Conservation (phyloP, 2,797 vertebrate genomes). For the Gymnothorax javanicus region DNA sequence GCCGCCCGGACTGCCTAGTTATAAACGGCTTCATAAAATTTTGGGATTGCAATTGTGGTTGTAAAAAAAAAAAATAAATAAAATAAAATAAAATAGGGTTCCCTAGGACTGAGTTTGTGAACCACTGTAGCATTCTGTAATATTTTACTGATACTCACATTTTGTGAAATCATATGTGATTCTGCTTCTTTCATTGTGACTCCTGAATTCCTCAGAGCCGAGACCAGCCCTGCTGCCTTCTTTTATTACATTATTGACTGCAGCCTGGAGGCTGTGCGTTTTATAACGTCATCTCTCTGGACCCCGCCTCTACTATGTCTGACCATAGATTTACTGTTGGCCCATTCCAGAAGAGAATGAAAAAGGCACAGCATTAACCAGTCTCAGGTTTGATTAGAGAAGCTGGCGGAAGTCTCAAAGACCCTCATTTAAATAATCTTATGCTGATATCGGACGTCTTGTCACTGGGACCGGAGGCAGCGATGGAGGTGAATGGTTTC, state of each 20-base stretch:
- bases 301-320: slow-evolving; percentile 45
- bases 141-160: slow-evolving; percentile 56
- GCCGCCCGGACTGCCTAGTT: no score
- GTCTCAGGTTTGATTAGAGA: slow-evolving; percentile 38
- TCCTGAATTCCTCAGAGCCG: background rate
- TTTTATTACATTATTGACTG: slow-evolving; percentile 11
- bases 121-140: background rate
- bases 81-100: background rate
- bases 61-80: background rate
- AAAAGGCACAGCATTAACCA: slow-evolving; percentile 27
- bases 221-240: slow-evolving; percentile 2
- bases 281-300: background rate
- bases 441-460: slow-evolving; percentile 50
- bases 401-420: slow-evolving; percentile 46
- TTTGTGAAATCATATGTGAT: slow-evolving; percentile 34
- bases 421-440: slow-evolving; percentile 17
- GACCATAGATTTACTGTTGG: slow-evolving; percentile 40
- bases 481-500: slow-evolving; percentile 70
- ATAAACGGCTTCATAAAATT: no score
- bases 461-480: slow-evolving; percentile 50
- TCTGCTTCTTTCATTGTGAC: slow-evolving; percentile 7
- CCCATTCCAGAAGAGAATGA: slow-evolving; percentile 37
- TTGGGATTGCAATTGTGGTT: no score
- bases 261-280: background rate
- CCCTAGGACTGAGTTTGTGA: background rate